phyloP scores from a whole-genome alignment of 2,888 invertebrate genomes.

The Neocrepidodera transversa region DNA sequence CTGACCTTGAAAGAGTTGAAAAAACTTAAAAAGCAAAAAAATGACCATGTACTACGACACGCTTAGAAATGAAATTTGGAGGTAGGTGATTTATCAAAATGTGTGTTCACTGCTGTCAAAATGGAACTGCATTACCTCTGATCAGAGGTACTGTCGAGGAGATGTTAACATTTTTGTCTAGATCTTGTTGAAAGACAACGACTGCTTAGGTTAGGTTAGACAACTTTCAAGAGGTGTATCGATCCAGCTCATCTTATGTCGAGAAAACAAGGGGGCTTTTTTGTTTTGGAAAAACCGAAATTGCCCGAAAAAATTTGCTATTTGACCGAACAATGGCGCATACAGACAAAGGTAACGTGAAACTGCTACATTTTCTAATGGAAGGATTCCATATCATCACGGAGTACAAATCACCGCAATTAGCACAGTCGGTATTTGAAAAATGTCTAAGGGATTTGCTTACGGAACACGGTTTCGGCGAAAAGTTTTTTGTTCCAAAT shows the following conservation, averaged over 20 bases:
- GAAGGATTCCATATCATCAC: not conserved
- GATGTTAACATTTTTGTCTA: not conserved
- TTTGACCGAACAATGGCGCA: not conserved
- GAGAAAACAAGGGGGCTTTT: not conserved
- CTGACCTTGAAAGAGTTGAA: not conserved
- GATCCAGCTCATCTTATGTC: not conserved
- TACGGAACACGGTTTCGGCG: not conserved
- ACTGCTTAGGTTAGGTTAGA: not conserved
- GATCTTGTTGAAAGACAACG: not conserved
- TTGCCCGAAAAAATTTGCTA: not conserved
- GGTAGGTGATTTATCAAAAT: not conserved
- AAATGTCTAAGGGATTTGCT: not conserved
- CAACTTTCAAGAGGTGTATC: not conserved
- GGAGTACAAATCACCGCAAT: not conserved
- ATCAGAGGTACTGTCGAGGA: too few relatives aligned
- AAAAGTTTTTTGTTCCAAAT: too few relatives aligned
- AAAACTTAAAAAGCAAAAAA: not conserved
- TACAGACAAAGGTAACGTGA: not conserved
- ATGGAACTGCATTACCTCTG: too few relatives aligned
- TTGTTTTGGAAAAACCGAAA: not conserved
- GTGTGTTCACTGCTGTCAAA: not conserved
- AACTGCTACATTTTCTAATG: not conserved
- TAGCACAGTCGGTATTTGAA: not conserved
- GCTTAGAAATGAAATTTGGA: not conserved
- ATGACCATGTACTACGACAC: not conserved